phyloP scores from a whole-genome alignment of 1,140 invertebrate genomes.

The Coptotermes formosanus region DNA sequence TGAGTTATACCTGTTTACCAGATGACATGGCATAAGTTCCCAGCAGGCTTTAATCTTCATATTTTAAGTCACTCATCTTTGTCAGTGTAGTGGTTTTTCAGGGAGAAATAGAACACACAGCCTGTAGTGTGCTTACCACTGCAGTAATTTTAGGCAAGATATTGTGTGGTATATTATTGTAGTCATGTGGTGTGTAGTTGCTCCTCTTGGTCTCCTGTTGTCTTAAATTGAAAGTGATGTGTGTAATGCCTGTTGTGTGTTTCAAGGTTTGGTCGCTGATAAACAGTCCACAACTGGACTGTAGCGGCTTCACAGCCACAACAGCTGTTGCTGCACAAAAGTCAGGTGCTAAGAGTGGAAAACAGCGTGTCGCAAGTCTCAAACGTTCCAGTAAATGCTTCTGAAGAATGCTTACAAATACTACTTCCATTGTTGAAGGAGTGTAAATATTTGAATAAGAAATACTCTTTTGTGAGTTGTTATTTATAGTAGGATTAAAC shows the following conservation, averaged over 20 bases:
- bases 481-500: neutral
- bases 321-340: neutral
- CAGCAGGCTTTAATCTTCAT: too few species aligned
- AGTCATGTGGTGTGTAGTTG: too few species aligned
- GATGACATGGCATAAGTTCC: too few species aligned
- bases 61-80: too few species aligned
- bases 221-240: too few species aligned
- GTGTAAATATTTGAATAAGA: neutral
- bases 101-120: too few species aligned
- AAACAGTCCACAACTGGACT: slow-evolving; percentile 29
- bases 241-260: neutral
- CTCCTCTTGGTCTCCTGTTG: too few species aligned
- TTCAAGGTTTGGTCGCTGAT: slow-evolving; percentile 31
- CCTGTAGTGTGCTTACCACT: too few species aligned
- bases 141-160: too few species aligned
- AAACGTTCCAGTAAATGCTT: slow-evolving; percentile 26
- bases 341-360: slow-evolving; percentile 8
- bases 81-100: too few species aligned
- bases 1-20: too few species aligned
- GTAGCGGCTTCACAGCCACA: slow-evolving; percentile 21
- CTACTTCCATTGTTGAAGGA: neutral
- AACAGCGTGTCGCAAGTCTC: neutral
- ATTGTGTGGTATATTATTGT: too few species aligned
- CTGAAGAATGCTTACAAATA: neutral
- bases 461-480: neutral